Conservation (phyloP, 2,888 invertebrate genomes). For the Falcaria lacertinaria region DNA sequence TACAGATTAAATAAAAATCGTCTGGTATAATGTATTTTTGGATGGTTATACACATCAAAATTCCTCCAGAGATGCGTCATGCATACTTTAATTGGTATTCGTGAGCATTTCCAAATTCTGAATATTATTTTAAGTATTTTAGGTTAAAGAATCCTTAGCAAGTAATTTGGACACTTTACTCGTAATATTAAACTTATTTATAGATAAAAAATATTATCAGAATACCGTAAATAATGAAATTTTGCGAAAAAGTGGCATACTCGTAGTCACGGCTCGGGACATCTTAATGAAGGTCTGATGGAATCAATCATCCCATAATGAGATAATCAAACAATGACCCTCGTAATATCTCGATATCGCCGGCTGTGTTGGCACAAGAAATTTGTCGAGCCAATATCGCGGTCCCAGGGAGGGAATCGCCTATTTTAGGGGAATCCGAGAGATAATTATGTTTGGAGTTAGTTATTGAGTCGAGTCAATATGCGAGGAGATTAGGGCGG, state of each 20-base stretch:
- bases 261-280: constrained; percentile 16
- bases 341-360: constrained; percentile 59
- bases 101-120: no score
- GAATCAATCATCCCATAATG: constrained; percentile 74
- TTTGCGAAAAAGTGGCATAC: background rate
- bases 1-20: no score
- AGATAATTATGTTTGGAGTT: constrained; percentile 79
- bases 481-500: constrained; percentile 51
- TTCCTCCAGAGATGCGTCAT: no score
- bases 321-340: constrained; percentile 75
- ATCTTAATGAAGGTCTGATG: constrained; percentile 53
- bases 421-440: constrained; percentile 75
- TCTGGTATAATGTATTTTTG: no score
- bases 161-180: no score
- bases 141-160: no score
- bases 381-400: constrained; percentile 68
- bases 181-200: no score
- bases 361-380: constrained; percentile 72
- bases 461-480: constrained; percentile 75
- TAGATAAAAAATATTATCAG: no score
- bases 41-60: no score
- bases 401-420: constrained; percentile 64
- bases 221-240: background rate
- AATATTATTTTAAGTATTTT: no score
- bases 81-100: no score